Evolutionary conservation across 92 coral and sea anemone genomes (phyloP).

Genomic region (Palythoa grandiflora): DNA sequence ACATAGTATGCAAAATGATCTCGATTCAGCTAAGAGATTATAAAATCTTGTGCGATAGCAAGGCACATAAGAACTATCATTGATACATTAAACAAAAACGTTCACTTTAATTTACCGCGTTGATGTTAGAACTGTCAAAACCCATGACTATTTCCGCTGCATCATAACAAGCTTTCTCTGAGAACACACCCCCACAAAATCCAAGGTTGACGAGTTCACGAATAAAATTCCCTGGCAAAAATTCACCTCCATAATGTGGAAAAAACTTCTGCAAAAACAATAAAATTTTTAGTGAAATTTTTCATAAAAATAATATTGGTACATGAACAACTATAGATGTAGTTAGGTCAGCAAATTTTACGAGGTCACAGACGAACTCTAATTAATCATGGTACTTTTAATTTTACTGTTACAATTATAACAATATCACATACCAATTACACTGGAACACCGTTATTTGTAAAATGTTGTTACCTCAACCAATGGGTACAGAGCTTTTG

Average conservation of each 20-base stretch:
- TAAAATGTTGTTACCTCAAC: slow-evolving; percentile 70
- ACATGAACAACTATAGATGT: too few species aligned
- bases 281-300: background rate
- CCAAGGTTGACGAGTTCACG: slow-evolving; percentile 73
- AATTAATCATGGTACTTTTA: too few species aligned
- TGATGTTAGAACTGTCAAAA: slow-evolving; percentile 73
- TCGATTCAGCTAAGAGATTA: too few species aligned
- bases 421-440: too few species aligned
- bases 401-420: too few species aligned
- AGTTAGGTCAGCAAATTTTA: too few species aligned
- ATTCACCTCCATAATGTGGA: slow-evolving; percentile 68
- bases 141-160: slow-evolving; percentile 75
- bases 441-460: background rate
- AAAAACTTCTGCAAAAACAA: slow-evolving; percentile 50
- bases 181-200: slow-evolving; percentile 74
- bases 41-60: too few species aligned
- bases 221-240: slow-evolving; percentile 79
- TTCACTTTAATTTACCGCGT: slow-evolving; percentile 68
- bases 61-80: too few species aligned
- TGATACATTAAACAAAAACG: too few species aligned
- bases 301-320: background rate
- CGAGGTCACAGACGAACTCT: background rate
- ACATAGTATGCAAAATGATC: too few species aligned
- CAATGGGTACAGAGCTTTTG: slow-evolving; percentile 70
- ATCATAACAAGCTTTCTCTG: slow-evolving; percentile 81